Base-by-base conservation (phyloP, 2,797 vertebrate species). In the Poecilia wingei region DNA sequence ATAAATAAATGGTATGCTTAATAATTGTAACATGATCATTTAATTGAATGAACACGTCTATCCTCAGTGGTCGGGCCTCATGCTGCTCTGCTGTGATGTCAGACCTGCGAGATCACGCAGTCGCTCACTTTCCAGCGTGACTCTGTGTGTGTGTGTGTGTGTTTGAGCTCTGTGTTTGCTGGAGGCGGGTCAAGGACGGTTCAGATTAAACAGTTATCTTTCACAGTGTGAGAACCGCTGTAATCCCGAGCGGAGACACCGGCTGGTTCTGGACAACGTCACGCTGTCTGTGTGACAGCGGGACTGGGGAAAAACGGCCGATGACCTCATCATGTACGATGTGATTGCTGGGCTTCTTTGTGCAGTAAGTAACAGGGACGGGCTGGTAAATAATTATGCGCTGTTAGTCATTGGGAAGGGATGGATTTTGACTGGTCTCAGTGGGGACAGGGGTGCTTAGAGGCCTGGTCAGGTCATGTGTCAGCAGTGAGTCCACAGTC, bases 181-280 rank as follows among this genome's bases (percentile, higher is more conserved):
- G 14, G 64, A 70, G 82, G 82, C 87, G 39, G 89, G 83, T 93
- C 93, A 92, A 93, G 93, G 93, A 84, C 89, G 1, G 81, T 81
- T 74, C 90, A 91, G 91, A 88, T 93, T 93, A 93, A 78, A 84
- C 85, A 1, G 87, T 83, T 87, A 71, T 85, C 82, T 80, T 79
- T 83, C 75, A 72, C 77, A 64, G 83, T 77, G 81, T 86, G 79
- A 68, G 82, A 87, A 87, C 75, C 43, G 2, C 73, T 61, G 76
- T 91, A 90, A 93, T 93, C 87, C 91, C 70, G 45, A 64, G 22
- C 77, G 57, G 70, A 82, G 78, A 84, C 83, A 46, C 22, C 47
- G 73, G 55, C 64, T 53, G 72, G 76, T 66, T 89, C 84, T 78
- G 75, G 85, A 86, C 55, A 76, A 57, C 81, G n/a, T 69, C 5